phyloP scores from a whole-genome alignment of 2,113 vertebrate species.

The Crotalus horridus region DNA sequence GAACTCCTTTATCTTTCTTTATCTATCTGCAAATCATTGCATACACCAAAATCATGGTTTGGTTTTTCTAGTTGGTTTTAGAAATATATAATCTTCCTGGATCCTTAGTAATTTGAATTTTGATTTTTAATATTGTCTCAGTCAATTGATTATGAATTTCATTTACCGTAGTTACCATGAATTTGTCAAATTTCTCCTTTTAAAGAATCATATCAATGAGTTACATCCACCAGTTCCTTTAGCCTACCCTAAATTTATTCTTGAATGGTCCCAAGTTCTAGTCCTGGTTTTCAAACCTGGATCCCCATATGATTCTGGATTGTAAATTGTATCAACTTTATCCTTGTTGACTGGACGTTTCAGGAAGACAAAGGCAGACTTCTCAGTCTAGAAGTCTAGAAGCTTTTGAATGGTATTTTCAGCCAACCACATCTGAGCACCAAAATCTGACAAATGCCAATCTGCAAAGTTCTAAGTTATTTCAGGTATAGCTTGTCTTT shows the following conservation, averaged over 20 bases:
- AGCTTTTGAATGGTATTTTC: neutral
- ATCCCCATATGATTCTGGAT: neutral
- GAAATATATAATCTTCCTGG: neutral
- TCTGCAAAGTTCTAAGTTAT: neutral
- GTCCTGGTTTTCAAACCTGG: neutral
- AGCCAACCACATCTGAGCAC: neutral
- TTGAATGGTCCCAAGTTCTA: neutral
- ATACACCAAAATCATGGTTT: neutral
- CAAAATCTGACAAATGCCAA: neutral
- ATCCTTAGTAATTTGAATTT: neutral
- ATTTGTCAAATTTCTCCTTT: neutral
- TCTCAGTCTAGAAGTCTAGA: neutral
- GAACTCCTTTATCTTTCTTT: neutral
- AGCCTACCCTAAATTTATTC: neutral
- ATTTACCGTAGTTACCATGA: neutral
- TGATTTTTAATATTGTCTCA: neutral
- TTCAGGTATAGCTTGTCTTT: neutral
- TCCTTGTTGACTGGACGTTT: neutral
- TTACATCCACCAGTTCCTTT: neutral
- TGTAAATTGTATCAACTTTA: neutral
- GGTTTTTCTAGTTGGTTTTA: neutral
- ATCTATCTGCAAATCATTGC: neutral
- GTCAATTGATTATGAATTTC: neutral
- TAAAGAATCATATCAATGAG: neutral
- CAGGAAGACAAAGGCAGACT: neutral